A percentile compares a stretch with the other conserved stretches of the same genome.
Evolutionary conservation across 2,888 invertebrate species (phyloP).

Genomic region (Junonia oenone): DNA sequence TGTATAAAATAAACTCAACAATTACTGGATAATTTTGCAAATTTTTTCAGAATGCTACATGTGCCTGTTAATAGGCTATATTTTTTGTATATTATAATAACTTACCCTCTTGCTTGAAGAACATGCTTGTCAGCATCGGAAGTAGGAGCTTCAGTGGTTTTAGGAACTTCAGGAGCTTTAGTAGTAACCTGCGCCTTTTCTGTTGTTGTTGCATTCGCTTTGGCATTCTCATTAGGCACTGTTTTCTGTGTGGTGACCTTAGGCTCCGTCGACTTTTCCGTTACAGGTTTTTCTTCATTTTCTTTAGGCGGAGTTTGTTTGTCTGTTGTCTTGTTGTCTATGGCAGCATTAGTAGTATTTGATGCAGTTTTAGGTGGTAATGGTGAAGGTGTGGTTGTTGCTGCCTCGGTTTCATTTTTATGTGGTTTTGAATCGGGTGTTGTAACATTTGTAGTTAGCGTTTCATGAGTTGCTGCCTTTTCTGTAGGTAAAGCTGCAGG

Average conservation of each 20-base stretch:
- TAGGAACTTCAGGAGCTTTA: conserved; percentile 35
- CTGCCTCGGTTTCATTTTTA: neutral
- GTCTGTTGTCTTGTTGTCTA: conserved; percentile 30
- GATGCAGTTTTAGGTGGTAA: conserved; percentile 1
- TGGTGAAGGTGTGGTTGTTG: conserved; percentile 10
- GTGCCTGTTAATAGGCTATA: too few species aligned
- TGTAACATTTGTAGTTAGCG: neutral
- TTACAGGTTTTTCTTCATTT: conserved; percentile 7
- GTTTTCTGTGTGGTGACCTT: conserved; percentile 8
- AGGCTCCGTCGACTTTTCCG: conserved; percentile 10
- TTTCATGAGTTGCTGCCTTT: neutral
- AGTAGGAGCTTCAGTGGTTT: conserved; percentile 36
- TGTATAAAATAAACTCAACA: too few species aligned
- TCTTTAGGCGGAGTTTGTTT: conserved; percentile 32
- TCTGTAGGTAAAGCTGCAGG: neutral
- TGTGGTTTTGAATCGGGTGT: neutral
- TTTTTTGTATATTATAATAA: neutral
- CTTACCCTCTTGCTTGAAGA: conserved; percentile 54
- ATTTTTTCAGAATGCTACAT: too few species aligned
- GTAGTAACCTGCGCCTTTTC: conserved; percentile 17
- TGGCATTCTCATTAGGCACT: conserved; percentile 24
- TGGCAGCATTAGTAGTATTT: conserved; percentile 11
- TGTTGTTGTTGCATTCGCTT: conserved; percentile 27
- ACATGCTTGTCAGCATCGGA: conserved; percentile 34
- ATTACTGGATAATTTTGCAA: too few species aligned